Evolutionary conservation across 2,888 invertebrate species (phyloP).

Genomic region (Oasisia sp.): DNA sequence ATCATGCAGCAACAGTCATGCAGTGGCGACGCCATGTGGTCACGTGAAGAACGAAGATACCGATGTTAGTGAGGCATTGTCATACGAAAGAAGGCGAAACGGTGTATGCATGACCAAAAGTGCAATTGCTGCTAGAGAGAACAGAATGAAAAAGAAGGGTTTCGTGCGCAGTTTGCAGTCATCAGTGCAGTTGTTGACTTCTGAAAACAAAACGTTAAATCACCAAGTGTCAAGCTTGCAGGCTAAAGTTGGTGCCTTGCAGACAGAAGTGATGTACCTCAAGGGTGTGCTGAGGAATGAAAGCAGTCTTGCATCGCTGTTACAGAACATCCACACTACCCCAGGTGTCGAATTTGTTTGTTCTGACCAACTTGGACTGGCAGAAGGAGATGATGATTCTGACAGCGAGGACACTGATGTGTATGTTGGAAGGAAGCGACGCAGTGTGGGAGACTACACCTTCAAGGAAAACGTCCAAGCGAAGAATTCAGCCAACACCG

Average conservation of each 20-base stretch:
- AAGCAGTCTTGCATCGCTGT: neutral
- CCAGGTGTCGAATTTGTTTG: neutral
- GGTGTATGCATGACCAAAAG: slow-evolving; percentile 13
- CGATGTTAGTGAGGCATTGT: neutral
- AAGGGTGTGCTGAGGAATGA: neutral
- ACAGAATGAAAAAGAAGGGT: neutral
- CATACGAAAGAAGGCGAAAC: neutral
- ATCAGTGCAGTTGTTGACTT: neutral
- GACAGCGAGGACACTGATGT: neutral
- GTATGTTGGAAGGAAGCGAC: neutral
- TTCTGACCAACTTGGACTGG: neutral
- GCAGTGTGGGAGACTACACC: neutral
- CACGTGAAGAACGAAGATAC: neutral
- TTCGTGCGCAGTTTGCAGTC: neutral
- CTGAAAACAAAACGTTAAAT: neutral
- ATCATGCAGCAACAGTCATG: neutral
- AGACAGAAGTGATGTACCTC: slow-evolving; percentile 12
- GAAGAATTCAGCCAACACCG: neutral
- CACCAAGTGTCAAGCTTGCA: neutral
- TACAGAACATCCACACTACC: neutral
- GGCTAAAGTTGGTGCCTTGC: neutral
- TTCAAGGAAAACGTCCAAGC: neutral
- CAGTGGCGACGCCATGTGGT: neutral
- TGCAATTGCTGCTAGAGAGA: slow-evolving; percentile 13
- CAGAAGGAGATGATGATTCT: neutral